Percentiles rank a stretch among this genome's conserved stretches.
phyloP scores from a whole-genome alignment of 2,797 vertebrate species.

The Platyrinchus mystaceus region DNA sequence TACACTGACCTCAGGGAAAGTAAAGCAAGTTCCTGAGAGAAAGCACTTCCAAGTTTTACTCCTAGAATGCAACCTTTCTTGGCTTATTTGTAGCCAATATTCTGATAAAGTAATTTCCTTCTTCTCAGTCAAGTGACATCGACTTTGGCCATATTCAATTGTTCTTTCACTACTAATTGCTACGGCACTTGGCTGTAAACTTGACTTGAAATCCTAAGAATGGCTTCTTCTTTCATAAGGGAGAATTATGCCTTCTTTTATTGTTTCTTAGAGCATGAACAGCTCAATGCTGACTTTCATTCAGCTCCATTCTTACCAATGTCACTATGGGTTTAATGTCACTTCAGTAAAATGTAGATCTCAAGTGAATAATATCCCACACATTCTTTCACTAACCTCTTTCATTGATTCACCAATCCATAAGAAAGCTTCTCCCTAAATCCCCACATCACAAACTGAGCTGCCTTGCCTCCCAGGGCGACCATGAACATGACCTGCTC shows the following conservation, averaged over 20 bases:
- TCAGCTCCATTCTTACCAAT: background rate
- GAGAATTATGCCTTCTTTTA: background rate
- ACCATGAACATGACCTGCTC: background rate
- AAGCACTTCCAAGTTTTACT: conserved; percentile 32
- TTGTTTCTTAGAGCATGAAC: background rate
- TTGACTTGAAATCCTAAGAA: background rate
- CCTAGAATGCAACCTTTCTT: background rate
- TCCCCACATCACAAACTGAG: background rate
- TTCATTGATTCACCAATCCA: background rate
- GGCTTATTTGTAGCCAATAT: background rate
- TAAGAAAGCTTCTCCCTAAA: background rate
- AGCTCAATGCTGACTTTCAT: background rate
- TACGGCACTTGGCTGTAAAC: background rate
- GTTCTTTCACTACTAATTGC: conserved; percentile 41
- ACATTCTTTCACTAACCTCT: background rate
- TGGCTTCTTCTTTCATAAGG: background rate
- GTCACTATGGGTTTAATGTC: background rate
- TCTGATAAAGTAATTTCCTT: background rate
- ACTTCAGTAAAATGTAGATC: background rate
- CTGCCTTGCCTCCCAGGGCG: background rate
- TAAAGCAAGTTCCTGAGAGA: conserved; percentile 11
- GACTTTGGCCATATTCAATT: conserved; percentile 23
- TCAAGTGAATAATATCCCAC: background rate
- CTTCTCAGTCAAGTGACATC: background rate
- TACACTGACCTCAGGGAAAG: conserved; percentile 1